phyloP scores from a whole-genome alignment of 2,888 invertebrate genomes.

The Eucriotettix oculatus region DNA sequence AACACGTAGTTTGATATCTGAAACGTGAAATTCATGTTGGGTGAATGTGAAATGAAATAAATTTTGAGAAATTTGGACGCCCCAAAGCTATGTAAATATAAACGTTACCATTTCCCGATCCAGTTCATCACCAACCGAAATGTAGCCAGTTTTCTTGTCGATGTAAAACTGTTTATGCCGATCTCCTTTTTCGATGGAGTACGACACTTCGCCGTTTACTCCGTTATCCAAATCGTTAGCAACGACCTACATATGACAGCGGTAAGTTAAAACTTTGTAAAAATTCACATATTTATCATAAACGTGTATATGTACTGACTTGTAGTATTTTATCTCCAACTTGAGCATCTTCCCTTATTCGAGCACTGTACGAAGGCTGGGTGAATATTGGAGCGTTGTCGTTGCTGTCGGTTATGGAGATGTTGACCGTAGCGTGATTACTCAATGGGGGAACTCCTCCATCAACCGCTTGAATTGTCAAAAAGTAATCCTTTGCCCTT shows the following conservation, averaged over 20 bases:
- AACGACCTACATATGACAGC: slow-evolving; percentile 31
- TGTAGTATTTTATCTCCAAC: slow-evolving; percentile 56
- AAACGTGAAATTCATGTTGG: neutral
- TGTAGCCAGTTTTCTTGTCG: slow-evolving; percentile 57
- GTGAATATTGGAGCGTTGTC: slow-evolving; percentile 74
- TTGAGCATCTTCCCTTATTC: slow-evolving; percentile 62
- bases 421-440: slow-evolving; percentile 72
- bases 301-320: slow-evolving; percentile 25
- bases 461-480: slow-evolving; percentile 82
- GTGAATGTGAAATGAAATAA: neutral
- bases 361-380: slow-evolving; percentile 56
- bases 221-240: slow-evolving; percentile 76
- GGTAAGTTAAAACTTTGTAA: neutral
- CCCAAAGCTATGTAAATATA: neutral
- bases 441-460: slow-evolving; percentile 78
- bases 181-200: slow-evolving; percentile 63
- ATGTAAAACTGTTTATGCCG: slow-evolving; percentile 59
- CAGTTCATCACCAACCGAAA: slow-evolving; percentile 53
- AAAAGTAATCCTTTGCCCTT: slow-evolving; percentile 63
- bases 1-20: slow-evolving; percentile 48
- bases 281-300: neutral
- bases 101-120: slow-evolving; percentile 64
- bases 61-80: neutral
- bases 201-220: slow-evolving; percentile 61
- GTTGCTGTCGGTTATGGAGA: slow-evolving; percentile 70